These are phyloP conservation scores for Parnassius apollo DNA, from an alignment of 2,888 invertebrate genomes.

Conservation along the genomic window DNA sequence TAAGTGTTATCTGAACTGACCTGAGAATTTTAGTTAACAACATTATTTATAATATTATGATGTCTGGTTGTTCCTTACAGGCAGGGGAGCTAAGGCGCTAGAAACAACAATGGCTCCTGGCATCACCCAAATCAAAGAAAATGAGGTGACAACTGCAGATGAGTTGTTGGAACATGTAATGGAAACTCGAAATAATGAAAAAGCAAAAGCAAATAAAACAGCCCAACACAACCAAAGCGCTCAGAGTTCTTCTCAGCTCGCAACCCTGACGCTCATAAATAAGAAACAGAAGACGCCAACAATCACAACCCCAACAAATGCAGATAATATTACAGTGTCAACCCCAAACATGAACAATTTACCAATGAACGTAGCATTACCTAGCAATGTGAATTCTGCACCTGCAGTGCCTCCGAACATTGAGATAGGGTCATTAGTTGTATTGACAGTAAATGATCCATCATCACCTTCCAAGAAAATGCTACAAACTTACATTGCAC, in stretches of 20 bases:
- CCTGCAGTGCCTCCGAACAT: conserved; percentile 56
- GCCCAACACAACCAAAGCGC: conserved; percentile 8
- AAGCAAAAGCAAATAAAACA: conserved; percentile 16
- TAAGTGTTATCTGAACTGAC: too few species aligned
- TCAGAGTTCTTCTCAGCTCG: conserved; percentile 23
- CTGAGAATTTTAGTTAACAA: too few species aligned
- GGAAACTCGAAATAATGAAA: conserved; percentile 28
- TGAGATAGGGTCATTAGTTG: conserved; percentile 66
- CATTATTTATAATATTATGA: too few species aligned
- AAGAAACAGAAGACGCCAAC: conserved; percentile 26
- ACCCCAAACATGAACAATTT: conserved; percentile 32
- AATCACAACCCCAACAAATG: conserved; percentile 27
- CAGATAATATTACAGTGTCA: conserved; percentile 33
- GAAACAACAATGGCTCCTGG: conserved; percentile 39
- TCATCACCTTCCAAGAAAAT: conserved; percentile 66
- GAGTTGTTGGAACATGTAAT: conserved; percentile 48
- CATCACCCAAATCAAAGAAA: conserved; percentile 17
- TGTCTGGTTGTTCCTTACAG: conserved; percentile 35
- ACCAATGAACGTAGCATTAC: conserved; percentile 29
- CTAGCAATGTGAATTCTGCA: conserved; percentile 34
- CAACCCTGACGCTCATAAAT: conserved; percentile 33
- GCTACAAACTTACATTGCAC: conserved; percentile 69
- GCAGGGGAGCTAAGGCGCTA: conserved; percentile 50
- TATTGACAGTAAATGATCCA: conserved; percentile 67
- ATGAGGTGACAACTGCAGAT: conserved; percentile 44